Conservation (phyloP, 1,140 invertebrate genomes). For the Drosophila azteca region DNA sequence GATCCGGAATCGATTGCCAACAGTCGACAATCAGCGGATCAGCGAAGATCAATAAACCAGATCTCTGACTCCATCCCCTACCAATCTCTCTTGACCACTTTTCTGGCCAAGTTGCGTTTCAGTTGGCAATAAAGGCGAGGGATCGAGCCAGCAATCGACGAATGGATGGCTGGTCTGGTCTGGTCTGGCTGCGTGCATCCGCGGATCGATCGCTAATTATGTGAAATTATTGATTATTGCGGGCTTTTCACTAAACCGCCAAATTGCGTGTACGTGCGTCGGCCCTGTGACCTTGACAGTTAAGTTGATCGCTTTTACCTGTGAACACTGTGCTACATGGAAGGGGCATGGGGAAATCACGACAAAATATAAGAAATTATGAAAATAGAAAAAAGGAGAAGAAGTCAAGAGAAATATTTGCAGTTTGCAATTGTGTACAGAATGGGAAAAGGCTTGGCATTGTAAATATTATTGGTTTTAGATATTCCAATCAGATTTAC, state of each 20-base stretch:
- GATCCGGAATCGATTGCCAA: slow-evolving; percentile 33
- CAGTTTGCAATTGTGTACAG: no score
- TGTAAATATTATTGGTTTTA: no score
- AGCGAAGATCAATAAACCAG: slow-evolving; percentile 42
- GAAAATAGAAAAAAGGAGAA: background rate
- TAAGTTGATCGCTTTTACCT: slow-evolving; percentile 27
- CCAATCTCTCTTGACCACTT: background rate
- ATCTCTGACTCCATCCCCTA: background rate
- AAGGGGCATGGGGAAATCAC: background rate
- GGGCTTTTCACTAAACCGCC: slow-evolving; percentile 70
- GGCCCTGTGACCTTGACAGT: slow-evolving; percentile 66
- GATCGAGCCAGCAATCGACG: background rate
- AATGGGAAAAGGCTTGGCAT: no score
- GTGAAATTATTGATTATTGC: slow-evolving; percentile 77
- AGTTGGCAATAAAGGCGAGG: slow-evolving; percentile 57
- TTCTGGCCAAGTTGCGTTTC: slow-evolving; percentile 54
- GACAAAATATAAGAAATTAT: slow-evolving; percentile 4
- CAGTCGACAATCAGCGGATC: slow-evolving; percentile 25
- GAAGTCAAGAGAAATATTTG: no score
- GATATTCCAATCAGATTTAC: no score
- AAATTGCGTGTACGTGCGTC: slow-evolving; percentile 73
- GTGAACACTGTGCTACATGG: background rate
- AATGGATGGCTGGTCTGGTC: slow-evolving; percentile 1
- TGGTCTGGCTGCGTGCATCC: slow-evolving; percentile 7
- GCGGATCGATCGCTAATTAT: slow-evolving; percentile 65